Conservation (phyloP, 2,888 invertebrate genomes). For the Pemphredon lugubris region DNA sequence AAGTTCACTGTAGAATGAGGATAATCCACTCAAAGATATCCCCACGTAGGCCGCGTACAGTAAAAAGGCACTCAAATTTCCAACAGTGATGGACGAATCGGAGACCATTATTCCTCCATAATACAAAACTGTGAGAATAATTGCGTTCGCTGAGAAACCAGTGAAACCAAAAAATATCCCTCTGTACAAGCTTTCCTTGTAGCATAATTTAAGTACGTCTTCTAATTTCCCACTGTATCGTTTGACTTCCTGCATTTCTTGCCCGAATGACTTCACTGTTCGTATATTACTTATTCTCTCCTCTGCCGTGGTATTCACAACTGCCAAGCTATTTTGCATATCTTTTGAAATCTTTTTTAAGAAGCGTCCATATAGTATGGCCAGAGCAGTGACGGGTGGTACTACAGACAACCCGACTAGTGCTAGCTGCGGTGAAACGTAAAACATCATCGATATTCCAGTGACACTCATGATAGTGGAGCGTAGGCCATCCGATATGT, state of each 20-base stretch:
- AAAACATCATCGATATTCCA: conserved; percentile 97
- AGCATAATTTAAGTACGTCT: conserved; percentile 89
- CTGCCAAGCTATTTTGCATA: conserved; percentile 88
- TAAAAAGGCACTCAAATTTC: conserved; percentile 95
- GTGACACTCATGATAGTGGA: conserved; percentile 92
- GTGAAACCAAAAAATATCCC: conserved; percentile 96
- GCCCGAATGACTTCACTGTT: conserved; percentile 96
- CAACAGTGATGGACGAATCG: conserved; percentile 89
- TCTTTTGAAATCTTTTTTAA: conserved; percentile 91
- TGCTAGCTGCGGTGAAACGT: conserved; percentile 94
- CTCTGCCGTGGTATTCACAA: conserved; percentile 85
- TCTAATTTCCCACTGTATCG: conserved; percentile 87
- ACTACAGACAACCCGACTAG: conserved; percentile 93
- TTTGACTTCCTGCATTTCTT: conserved; percentile 89
- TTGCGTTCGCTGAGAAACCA: conserved; percentile 93
- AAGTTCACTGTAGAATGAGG: conserved; percentile 95
- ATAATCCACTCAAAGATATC: conserved; percentile 93
- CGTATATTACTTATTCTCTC: conserved; percentile 95
- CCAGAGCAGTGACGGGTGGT: conserved; percentile 93
- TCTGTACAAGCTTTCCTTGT: conserved; percentile 92
- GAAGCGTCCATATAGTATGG: conserved; percentile 91
- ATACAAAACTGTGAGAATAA: conserved; percentile 95
- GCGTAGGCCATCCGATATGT: conserved; percentile 96
- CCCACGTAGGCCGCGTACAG: conserved; percentile 97
- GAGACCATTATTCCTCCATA: conserved; percentile 95